Evolutionary conservation across 2,797 vertebrate species (phyloP), one percentile per base, ranked within the genome.

Genomic region (Poeciliopsis presidionis): DNA sequence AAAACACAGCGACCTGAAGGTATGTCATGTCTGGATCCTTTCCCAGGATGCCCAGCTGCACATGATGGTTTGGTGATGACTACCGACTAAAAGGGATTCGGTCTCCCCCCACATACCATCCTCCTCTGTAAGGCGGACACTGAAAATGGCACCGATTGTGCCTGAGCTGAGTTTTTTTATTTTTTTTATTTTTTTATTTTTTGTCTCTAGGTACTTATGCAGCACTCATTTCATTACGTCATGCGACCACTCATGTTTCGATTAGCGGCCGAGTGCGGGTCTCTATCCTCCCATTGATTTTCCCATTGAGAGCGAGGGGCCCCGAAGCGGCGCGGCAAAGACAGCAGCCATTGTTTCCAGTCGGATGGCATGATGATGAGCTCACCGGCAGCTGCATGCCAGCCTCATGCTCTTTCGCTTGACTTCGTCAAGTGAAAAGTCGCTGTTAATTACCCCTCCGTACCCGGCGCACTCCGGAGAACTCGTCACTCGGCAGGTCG

Each of bases 401-500:
- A 88, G 83, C 86, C 73, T 75, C 73, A 53, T 5, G 30, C 82
- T 88, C 72, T 76, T 81, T 79, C 76, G 51, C 89, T 84, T 83
- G 86, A 91, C 91, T 91, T 92, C 86, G 94, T 94, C 89, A 94
- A 78, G 80, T 79, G 90, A 91, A 85, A 93, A 91, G 87, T 89
- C 83, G 87, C 88, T 90, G 92, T 94, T 95, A 95, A 96, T 96
- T 95, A 94, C 84, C 72, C 47, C 83, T 87, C 90, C 83, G 85
- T 90, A 85, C 87, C 94, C 78, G 91, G 92, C 94, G 94, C 92
- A 90, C 88, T 94, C 78, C 91, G 91, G 93, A 94, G 94, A 93
- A 90, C 88, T 93, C 91, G 90, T 91, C 87, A 75, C 85, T 84
- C 18, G 0, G 47, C 79, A 4, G 9, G 18, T 78, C 14, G 20